Percentiles rank a stretch among this genome's conserved stretches.
Conservation (phyloP, 2,888 invertebrate genomes). For the Bibio marci region DNA sequence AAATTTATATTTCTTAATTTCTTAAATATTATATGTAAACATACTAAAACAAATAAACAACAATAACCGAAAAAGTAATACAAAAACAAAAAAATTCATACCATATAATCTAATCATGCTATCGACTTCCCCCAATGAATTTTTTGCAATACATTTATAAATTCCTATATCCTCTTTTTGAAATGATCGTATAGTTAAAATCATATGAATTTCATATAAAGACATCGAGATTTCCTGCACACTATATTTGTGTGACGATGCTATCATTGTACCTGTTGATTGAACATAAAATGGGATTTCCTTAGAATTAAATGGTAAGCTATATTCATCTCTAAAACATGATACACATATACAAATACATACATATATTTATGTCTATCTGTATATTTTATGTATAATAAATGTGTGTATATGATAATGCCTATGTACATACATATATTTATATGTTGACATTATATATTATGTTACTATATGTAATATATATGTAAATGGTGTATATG, state of each 20-base stretch:
- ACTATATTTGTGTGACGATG: slow-evolving; percentile 62
- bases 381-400: too few species aligned
- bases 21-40: too few species aligned
- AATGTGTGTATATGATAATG: too few species aligned
- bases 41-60: background rate
- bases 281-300: slow-evolving; percentile 4
- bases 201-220: slow-evolving; percentile 68
- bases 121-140: slow-evolving; percentile 74
- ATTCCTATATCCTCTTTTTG: slow-evolving; percentile 60
- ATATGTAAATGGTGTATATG: too few species aligned
- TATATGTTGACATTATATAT: too few species aligned
- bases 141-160: slow-evolving; percentile 74
- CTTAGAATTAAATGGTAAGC: too few species aligned
- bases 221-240: slow-evolving; percentile 53
- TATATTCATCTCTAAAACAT: too few species aligned
- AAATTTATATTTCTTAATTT: too few species aligned
- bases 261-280: slow-evolving; percentile 62
- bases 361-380: too few species aligned
- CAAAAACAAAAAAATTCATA: slow-evolving; percentile 28
- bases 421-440: too few species aligned
- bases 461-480: too few species aligned
- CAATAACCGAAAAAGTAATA: background rate
- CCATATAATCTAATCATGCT: slow-evolving; percentile 76
- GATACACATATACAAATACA: too few species aligned
- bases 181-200: slow-evolving; percentile 55